These are phyloP conservation scores for Linnaemya vulpina DNA, from an alignment of 2,888 invertebrate species.

Conservation along the genomic window DNA sequence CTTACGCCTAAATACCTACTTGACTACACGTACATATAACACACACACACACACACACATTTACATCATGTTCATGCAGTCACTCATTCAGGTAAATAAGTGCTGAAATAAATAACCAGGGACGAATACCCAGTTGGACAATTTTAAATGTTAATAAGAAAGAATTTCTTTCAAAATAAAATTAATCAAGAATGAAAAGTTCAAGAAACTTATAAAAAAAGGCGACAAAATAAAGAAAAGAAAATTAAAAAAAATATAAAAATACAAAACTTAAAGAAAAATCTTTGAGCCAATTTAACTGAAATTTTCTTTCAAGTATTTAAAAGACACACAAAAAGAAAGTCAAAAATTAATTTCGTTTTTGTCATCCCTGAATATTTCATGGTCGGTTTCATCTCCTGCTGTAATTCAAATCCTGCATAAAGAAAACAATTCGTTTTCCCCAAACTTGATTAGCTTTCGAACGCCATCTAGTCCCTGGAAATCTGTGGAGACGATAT, in stretches of 20 bases:
- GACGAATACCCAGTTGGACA: conserved; percentile 54
- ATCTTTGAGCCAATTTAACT: no score
- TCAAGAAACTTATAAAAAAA: no score
- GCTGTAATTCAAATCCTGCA: no score
- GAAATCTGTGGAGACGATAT: background rate
- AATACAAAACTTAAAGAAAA: no score
- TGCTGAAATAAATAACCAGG: conserved; percentile 41
- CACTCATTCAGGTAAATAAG: conserved; percentile 20
- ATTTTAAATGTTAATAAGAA: conserved; percentile 39
- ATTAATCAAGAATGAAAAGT: no score
- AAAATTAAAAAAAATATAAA: no score
- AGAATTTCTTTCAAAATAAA: conserved; percentile 3
- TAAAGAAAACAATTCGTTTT: background rate
- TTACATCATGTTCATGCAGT: conserved; percentile 10
- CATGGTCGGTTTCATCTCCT: no score
- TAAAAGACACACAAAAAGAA: no score
- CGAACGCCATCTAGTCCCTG: background rate
- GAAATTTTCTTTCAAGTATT: no score
- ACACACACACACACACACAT: conserved; percentile 14
- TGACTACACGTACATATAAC: conserved; percentile 22
- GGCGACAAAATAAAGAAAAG: no score
- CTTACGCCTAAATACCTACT: conserved; percentile 60
- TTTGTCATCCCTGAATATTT: no score
- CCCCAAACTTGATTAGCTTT: background rate
- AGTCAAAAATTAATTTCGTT: no score